phyloP scores from a whole-genome alignment of 1,140 invertebrate genomes.

The Drosophila albomicans region DNA sequence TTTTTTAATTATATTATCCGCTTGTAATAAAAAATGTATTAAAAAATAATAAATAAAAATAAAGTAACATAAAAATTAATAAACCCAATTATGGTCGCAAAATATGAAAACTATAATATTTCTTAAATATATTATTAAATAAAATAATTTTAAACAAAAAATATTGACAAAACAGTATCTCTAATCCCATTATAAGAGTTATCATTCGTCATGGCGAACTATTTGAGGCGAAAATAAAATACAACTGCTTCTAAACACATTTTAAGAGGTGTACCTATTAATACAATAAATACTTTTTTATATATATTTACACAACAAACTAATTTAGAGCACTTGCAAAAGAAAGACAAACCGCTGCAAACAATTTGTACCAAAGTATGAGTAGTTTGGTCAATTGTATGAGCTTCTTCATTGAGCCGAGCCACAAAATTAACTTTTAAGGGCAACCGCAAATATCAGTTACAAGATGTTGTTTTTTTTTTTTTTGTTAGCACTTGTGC shows the following conservation, averaged over 20 bases:
- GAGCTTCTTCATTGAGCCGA: constrained; percentile 12
- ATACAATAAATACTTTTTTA: background rate
- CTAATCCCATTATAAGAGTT: background rate
- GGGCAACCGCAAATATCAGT: constrained; percentile 56
- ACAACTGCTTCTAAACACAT: background rate
- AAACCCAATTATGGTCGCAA: too few species aligned
- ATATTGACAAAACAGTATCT: too few species aligned
- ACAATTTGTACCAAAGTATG: constrained; percentile 10
- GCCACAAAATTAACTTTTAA: constrained; percentile 61
- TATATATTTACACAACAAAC: constrained; percentile 62
- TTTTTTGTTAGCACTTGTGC: constrained; percentile 54
- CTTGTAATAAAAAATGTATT: too few species aligned
- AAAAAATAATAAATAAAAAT: too few species aligned
- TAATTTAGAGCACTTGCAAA: constrained; percentile 38
- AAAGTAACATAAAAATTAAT: too few species aligned
- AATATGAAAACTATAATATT: too few species aligned
- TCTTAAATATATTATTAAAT: too few species aligned
- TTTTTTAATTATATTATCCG: too few species aligned
- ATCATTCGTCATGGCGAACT: too few species aligned
- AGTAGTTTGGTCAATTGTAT: background rate
- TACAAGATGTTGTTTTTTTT: constrained; percentile 1
- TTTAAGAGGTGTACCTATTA: background rate
- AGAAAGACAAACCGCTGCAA: constrained; percentile 21
- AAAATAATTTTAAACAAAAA: too few species aligned
- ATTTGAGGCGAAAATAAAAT: too few species aligned